Conservation (phyloP, 2,113 vertebrate species). For the Ammodytes marinus region DNA sequence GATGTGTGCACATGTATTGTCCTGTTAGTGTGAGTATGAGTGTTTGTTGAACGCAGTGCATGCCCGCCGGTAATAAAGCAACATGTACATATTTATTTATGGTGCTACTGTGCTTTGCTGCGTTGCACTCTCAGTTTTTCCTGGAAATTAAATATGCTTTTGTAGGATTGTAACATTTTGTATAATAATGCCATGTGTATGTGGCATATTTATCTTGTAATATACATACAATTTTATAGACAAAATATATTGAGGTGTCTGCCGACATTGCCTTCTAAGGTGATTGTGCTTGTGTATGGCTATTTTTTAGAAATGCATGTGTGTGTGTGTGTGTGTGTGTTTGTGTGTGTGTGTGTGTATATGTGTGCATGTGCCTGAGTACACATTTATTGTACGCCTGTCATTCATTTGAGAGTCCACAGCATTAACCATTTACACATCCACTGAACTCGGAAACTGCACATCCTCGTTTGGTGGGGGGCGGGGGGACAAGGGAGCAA, state of each 20-base stretch:
- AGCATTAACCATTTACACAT: slow-evolving; percentile 70
- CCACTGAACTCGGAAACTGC: slow-evolving; percentile 46
- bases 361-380: slow-evolving; percentile 42
- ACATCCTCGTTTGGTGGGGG: slow-evolving; percentile 44
- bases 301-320: slow-evolving; percentile 20
- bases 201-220: neutral
- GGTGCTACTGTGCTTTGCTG: slow-evolving; percentile 3
- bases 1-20: slow-evolving; percentile 14
- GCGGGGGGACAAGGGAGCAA: slow-evolving; percentile 26
- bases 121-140: neutral
- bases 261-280: neutral
- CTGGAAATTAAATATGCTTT: slow-evolving; percentile 11
- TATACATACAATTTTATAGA: neutral
- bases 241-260: neutral
- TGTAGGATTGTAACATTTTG: neutral
- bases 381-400: slow-evolving; percentile 60
- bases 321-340: slow-evolving; percentile 29
- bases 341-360: slow-evolving; percentile 32
- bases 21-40: neutral
- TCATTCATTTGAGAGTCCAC: slow-evolving; percentile 68
- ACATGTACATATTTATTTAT: slow-evolving; percentile 24
- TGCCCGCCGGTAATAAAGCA: neutral
- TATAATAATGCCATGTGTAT: neutral
- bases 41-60: slow-evolving; percentile 6
- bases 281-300: neutral